Evolutionary conservation across 1,140 invertebrate species (phyloP), one percentile per base, ranked within the genome.

Genomic region (Drosophila ohnishii): DNA sequence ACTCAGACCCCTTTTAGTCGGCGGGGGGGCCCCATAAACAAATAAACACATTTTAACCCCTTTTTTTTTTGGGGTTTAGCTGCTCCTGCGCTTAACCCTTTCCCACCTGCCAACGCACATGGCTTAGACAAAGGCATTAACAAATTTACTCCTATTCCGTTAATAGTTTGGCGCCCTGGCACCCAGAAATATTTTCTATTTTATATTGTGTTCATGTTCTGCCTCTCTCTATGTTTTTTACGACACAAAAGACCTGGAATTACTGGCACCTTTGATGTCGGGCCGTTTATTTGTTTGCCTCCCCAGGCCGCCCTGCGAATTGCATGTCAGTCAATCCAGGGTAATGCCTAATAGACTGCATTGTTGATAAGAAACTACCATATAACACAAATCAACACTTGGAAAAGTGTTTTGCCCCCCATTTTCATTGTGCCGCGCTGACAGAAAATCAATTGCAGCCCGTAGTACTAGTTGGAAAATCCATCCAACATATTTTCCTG

Each of bases 31-130:
- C 42, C 50, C 84, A 88, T 88, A 88, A 88, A 88, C 84, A 88
- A 88, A 88, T 89, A 88, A 88, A 88, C 84, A 88, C 84, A 88
- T 84, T 88, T 82, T 78, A 88, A 80, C 85, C 84, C 84, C 60
- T 84, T 74, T 48, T 75, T 45, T 75, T 53, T 42, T 19, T 3
- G 57, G 62, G 37, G 53, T 80, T 80, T 76, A 76, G 65, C 65
- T 77, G 71, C 55, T 63, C 34, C 48, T 53, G 59, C 42, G 34
- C 14, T 55, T 45, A 25, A 37, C 37, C 70, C 28, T 16, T 71
- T 35, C 32, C 56, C 39, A 87, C 84, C 84, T 87, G 84, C 84
- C 64, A 66, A 83, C 84, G 76, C 83, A 88, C 65, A 79, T 72
- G 84, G 69, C 72, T 88, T 84, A 88, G 80, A 87, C 84, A 87